Evolutionary conservation across 37 sponge, comb jelly and placozoan genomes (phyloP).

Genomic region (Beroe forskalii): DNA sequence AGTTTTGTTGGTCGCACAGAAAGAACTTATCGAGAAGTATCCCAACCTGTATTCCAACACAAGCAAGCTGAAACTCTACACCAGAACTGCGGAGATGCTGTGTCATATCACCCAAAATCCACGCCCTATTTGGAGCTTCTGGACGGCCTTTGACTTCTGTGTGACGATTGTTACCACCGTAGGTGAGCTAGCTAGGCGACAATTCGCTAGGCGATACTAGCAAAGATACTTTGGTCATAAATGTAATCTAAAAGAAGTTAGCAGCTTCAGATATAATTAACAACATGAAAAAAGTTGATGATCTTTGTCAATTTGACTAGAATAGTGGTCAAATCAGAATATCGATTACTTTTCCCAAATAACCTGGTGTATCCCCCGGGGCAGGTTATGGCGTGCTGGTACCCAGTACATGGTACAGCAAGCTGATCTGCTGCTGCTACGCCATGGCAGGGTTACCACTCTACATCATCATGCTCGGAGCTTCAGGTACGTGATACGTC

Average conservation of each 20-base stretch:
- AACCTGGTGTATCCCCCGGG: no score
- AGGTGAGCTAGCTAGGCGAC: no score
- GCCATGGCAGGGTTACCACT: constrained; percentile 39
- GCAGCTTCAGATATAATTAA: no score
- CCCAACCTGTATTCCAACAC: background rate
- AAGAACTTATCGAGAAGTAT: background rate
- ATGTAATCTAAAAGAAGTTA: no score
- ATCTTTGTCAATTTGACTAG: no score
- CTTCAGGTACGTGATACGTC: background rate
- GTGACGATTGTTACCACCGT: constrained; percentile 45
- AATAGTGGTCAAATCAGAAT: no score
- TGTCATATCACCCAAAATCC: constrained; percentile 29
- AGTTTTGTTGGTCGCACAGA: background rate
- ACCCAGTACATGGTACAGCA: constrained; percentile 33
- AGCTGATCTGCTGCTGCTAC: background rate
- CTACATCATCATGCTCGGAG: constrained; percentile 38
- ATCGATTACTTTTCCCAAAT: no score
- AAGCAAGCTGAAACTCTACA: background rate
- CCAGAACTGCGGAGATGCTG: background rate
- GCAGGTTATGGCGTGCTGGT: constrained; percentile 7
- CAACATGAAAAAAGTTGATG: no score
- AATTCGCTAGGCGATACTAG: no score
- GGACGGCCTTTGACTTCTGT: constrained; percentile 59
- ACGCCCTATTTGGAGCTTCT: background rate
- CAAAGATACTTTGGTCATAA: no score